These are phyloP conservation scores for Propithecus deckenii DNA, from an alignment of 2,797 vertebrate species.

Conservation along the genomic window DNA sequence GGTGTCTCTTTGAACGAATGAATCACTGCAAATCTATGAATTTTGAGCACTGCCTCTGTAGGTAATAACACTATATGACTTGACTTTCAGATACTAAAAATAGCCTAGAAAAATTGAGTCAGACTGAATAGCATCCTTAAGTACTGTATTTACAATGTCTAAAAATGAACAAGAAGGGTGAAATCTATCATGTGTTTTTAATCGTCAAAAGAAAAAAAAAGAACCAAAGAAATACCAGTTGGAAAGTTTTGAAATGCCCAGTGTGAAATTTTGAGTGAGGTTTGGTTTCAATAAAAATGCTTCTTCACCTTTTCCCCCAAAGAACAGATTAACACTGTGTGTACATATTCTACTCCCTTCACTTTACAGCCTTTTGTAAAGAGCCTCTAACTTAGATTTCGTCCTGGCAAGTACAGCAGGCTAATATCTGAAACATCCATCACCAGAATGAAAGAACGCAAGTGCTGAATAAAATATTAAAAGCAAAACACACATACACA, in stretches of 20 bases:
- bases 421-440: neutral
- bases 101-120: slow-evolving; percentile 81
- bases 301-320: neutral
- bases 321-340: neutral
- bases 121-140: slow-evolving; percentile 61
- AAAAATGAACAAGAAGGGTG: neutral
- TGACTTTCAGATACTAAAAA: slow-evolving; percentile 78
- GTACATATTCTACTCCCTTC: fast-evolving
- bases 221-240: neutral
- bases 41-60: slow-evolving; percentile 66
- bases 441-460: neutral
- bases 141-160: slow-evolving; percentile 39
- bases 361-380: neutral
- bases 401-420: neutral
- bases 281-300: slow-evolving; percentile 12
- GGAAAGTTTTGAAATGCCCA: neutral
- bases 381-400: neutral
- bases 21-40: neutral
- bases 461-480: neutral
- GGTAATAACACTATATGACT: slow-evolving; percentile 63
- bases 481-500: neutral
- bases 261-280: neutral
- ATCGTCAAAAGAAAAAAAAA: neutral
- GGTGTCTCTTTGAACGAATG: neutral
- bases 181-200: neutral